Evolutionary conservation across 2,888 invertebrate genomes (phyloP).

Genomic region (Zaprionus lineosus): DNA sequence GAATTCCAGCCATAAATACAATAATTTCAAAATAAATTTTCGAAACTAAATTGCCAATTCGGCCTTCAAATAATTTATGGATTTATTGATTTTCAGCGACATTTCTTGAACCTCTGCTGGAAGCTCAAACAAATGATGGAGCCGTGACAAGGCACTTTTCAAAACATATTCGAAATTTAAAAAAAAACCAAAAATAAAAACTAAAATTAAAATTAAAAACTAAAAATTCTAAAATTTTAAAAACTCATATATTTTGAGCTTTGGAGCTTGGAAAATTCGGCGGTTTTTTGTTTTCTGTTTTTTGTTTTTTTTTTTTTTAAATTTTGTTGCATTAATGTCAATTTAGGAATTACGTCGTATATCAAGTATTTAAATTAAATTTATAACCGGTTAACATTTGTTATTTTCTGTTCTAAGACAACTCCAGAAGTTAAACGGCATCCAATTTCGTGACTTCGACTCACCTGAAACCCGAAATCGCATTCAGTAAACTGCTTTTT

Average conservation of each 20-base stretch:
- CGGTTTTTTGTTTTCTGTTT: not conserved
- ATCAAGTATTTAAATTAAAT: slow-evolving; percentile 10
- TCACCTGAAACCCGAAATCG: slow-evolving; percentile 89
- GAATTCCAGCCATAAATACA: too few species aligned
- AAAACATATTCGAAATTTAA: too few species aligned
- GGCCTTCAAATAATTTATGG: too few species aligned
- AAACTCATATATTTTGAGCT: slow-evolving; percentile 1
- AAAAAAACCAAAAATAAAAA: too few species aligned
- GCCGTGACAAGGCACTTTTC: slow-evolving; percentile 25
- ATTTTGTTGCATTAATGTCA: not conserved
- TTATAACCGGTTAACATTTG: slow-evolving; percentile 41
- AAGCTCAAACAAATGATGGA: slow-evolving; percentile 15
- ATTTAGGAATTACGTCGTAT: not conserved
- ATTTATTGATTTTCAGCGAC: too few species aligned
- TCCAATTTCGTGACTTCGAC: slow-evolving; percentile 3
- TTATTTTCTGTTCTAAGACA: not conserved
- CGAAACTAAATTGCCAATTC: not conserved
- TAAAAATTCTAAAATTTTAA: too few species aligned
- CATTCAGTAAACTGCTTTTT: slow-evolving; percentile 90
- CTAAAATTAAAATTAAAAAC: too few species aligned
- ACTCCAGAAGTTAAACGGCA: slow-evolving; percentile 6
- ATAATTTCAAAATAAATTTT: too few species aligned
- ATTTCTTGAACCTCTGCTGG: slow-evolving; percentile 3
- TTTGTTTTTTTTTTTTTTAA: not conserved
- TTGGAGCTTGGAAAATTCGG: not conserved